phyloP scores from a whole-genome alignment of 2,797 vertebrate genomes.

The Passerculus sandwichensis region DNA sequence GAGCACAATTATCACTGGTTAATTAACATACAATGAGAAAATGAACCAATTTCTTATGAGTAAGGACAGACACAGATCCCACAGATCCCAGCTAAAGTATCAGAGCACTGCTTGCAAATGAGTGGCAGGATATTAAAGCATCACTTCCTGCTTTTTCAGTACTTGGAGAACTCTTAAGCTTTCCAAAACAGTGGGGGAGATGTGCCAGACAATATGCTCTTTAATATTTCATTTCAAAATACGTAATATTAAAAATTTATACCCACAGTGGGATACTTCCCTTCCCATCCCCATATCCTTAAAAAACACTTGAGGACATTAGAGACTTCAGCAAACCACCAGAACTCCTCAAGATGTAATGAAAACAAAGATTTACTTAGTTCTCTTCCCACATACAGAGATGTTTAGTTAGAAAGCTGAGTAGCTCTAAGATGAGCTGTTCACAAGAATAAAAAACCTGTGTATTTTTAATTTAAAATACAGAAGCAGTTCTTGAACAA shows the following conservation, averaged over 20 bases:
- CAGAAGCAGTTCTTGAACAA: not conserved
- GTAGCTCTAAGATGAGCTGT: not conserved
- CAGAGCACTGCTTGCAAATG: not conserved
- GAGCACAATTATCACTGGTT: not conserved
- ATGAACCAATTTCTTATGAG: not conserved
- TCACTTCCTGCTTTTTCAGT: not conserved
- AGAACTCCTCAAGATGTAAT: not conserved
- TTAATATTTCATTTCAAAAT: not conserved
- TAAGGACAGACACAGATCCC: not conserved
- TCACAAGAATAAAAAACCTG: not conserved
- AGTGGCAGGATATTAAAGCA: not conserved
- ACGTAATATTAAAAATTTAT: not conserved
- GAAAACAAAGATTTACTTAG: not conserved
- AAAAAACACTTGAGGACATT: not conserved
- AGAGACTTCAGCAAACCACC: not conserved
- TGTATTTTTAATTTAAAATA: not conserved
- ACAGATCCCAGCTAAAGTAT: not conserved
- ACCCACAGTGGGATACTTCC: not conserved
- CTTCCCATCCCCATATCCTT: not conserved
- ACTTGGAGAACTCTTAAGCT: not conserved
- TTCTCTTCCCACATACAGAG: not conserved
- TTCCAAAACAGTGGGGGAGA: not conserved
- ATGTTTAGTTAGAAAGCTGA: not conserved
- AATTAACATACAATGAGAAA: not conserved
- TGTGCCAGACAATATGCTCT: not conserved